phyloP scores from a whole-genome alignment of 2,888 invertebrate species.

The Gari tellinella region DNA sequence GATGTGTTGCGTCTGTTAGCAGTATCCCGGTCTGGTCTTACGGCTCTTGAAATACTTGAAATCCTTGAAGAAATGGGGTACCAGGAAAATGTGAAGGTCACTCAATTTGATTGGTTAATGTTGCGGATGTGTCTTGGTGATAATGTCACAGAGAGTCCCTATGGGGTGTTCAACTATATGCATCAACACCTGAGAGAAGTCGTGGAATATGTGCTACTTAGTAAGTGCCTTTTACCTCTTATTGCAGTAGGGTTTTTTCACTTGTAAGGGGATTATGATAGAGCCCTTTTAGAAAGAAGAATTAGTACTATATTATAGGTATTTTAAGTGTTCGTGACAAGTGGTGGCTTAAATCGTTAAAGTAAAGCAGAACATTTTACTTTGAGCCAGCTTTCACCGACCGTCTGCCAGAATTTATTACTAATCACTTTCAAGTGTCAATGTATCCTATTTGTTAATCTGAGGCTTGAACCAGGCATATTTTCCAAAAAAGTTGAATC shows the following conservation, averaged over 20 bases:
- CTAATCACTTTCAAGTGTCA: too few relatives aligned
- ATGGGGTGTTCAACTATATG: constrained; percentile 77
- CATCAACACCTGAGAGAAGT: constrained; percentile 77
- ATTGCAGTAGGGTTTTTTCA: not conserved
- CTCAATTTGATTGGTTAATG: constrained; percentile 79
- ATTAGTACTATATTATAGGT: too few relatives aligned
- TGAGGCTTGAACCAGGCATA: too few relatives aligned
- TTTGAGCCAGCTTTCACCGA: too few relatives aligned
- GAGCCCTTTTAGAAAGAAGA: too few relatives aligned
- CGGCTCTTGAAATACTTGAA: constrained; percentile 75
- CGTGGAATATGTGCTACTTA: constrained; percentile 76
- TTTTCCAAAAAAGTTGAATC: too few relatives aligned
- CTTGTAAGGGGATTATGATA: too few relatives aligned
- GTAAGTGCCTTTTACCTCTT: constrained; percentile 66
- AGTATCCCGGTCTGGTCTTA: constrained; percentile 79
- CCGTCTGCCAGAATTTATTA: too few relatives aligned
- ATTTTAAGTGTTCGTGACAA: too few relatives aligned
- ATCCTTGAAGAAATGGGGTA: constrained; percentile 79
- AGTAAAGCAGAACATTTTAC: too few relatives aligned
- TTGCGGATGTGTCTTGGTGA: constrained; percentile 73
- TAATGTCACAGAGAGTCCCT: constrained; percentile 72
- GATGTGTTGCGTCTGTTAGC: constrained; percentile 81
- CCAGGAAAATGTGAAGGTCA: constrained; percentile 72
- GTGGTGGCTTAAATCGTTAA: too few relatives aligned
- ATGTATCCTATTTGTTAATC: too few relatives aligned